Evolutionary conservation across 2,113 vertebrate species (phyloP), one percentile per base, ranked within the genome.

Genomic region (Aplodontia rufa): DNA sequence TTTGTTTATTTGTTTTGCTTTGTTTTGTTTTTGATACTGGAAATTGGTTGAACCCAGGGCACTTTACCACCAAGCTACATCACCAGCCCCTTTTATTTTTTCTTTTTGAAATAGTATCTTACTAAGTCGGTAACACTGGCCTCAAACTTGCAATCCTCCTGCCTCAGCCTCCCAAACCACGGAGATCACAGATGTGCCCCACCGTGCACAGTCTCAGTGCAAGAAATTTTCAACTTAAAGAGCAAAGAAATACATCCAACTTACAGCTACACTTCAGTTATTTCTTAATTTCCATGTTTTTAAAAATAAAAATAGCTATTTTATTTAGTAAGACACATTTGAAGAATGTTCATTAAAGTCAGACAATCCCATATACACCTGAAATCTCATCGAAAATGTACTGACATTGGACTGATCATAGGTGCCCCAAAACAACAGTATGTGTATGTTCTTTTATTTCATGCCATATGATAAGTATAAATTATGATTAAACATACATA

Each of bases 221-320:
- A 64, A 87, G 47, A 87, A 62, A 80, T 32, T 74, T 62, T 35
- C 66, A 86, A 60, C 74, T 64, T 60, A 81, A 85, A 71, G 37
- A 89, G 49, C n/a, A 62, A 86, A 92, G 74, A 93, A 87, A 26
- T 35, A 37, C 32, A 75, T 76, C 16, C n/a, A 42, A 60, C 35
- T 95, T n/a, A 42, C 80, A 66, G 51, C 53, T 51, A 62, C 12
- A 71, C 0, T n/a, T 32, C 17, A 89, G 66, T 26, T 92, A 58
- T 92, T 89, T 85, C 66, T 68, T 58, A 40, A 83, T 93, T 82
- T 35, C 24, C 22, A 60, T 82, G 37, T 82, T 69, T 79, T 88
- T 49, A 22, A 28, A 51, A 82, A 75, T 35, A 26, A 60, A 88
- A 85, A 71, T 80, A 88, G 91, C n/a, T 16, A n/a, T 81, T 32